Evolutionary conservation across 2,888 invertebrate species (phyloP).

Genomic region (Sisyra nigra): DNA sequence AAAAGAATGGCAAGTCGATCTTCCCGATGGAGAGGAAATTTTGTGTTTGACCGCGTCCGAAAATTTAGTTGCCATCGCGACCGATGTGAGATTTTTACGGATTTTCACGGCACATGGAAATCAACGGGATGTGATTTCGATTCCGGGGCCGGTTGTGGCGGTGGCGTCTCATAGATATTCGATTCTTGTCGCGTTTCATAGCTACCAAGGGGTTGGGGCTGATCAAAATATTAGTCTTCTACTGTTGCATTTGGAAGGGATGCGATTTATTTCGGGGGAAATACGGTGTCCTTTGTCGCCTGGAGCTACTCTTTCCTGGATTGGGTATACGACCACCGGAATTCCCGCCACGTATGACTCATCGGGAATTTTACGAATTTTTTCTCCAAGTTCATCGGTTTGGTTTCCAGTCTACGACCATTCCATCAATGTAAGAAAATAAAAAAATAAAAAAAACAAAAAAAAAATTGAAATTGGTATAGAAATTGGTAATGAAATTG

Average conservation of each 20-base stretch:
- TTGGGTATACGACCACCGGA: conserved; percentile 68
- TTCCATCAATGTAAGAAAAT: conserved; percentile 41
- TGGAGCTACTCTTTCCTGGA: conserved; percentile 50
- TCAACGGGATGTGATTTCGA: conserved; percentile 59
- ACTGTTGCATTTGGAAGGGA: conserved; percentile 32
- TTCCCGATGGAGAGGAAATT: conserved; percentile 67
- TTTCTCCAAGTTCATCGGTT: conserved; percentile 45
- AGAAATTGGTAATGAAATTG: too few relatives aligned
- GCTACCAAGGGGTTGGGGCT: conserved; percentile 28
- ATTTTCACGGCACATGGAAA: conserved; percentile 75
- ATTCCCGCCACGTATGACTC: conserved; percentile 66
- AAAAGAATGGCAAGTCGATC: conserved; percentile 72
- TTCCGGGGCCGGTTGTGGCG: conserved; percentile 58
- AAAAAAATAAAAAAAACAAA: neutral
- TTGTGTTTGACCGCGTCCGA: conserved; percentile 48
- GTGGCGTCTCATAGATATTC: conserved; percentile 43
- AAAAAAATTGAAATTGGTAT: too few relatives aligned
- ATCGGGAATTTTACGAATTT: conserved; percentile 55
- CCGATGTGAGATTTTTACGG: conserved; percentile 57
- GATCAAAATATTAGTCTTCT: conserved; percentile 39
- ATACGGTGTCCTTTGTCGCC: conserved; percentile 50
- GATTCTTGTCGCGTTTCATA: conserved; percentile 50
- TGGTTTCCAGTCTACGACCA: conserved; percentile 78
- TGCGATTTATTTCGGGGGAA: conserved; percentile 15
- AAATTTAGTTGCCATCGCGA: conserved; percentile 65